phyloP scores from a whole-genome alignment of 2,797 vertebrate species.

The Eutrigla gurnardus region DNA sequence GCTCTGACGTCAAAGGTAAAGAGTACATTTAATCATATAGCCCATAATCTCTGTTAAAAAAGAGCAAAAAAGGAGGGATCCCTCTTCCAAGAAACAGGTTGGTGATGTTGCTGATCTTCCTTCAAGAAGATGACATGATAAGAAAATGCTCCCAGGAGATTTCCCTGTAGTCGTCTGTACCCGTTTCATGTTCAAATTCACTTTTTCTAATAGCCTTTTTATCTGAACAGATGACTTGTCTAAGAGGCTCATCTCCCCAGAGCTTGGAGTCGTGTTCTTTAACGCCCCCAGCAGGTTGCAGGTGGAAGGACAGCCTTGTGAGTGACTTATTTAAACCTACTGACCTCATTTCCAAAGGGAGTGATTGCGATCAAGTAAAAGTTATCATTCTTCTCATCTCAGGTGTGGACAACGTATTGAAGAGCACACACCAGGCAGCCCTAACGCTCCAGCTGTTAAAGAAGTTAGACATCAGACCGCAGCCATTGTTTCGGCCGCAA shows the following conservation, averaged over 20 bases:
- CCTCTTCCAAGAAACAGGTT: slow-evolving; percentile 54
- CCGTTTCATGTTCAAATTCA: background rate
- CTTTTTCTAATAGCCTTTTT: slow-evolving; percentile 17
- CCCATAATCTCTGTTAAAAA: background rate
- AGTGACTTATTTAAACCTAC: slow-evolving; percentile 64
- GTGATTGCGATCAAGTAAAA: background rate
- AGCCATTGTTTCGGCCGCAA: slow-evolving; percentile 82
- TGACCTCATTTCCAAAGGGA: background rate
- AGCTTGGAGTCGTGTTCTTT: slow-evolving; percentile 93
- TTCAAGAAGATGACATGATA: background rate
- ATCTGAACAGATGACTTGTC: slow-evolving; percentile 82
- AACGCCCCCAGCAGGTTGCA: slow-evolving; percentile 84
- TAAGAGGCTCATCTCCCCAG: slow-evolving; percentile 92
- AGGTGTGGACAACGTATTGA: slow-evolving; percentile 72
- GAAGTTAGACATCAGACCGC: slow-evolving; percentile 87
- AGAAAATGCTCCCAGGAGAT: background rate
- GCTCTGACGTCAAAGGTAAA: slow-evolving; percentile 88
- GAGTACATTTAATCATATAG: slow-evolving; percentile 17
- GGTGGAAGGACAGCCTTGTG: slow-evolving; percentile 66
- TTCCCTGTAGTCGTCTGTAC: background rate
- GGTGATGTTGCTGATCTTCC: slow-evolving; percentile 20
- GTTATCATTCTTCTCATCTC: slow-evolving; percentile 16
- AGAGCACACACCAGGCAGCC: slow-evolving; percentile 86
- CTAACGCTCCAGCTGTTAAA: slow-evolving; percentile 86
- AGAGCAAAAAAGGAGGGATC: background rate